Evolutionary conservation across 2,113 vertebrate species (phyloP).

Genomic region (Otocyon megalotis): DNA sequence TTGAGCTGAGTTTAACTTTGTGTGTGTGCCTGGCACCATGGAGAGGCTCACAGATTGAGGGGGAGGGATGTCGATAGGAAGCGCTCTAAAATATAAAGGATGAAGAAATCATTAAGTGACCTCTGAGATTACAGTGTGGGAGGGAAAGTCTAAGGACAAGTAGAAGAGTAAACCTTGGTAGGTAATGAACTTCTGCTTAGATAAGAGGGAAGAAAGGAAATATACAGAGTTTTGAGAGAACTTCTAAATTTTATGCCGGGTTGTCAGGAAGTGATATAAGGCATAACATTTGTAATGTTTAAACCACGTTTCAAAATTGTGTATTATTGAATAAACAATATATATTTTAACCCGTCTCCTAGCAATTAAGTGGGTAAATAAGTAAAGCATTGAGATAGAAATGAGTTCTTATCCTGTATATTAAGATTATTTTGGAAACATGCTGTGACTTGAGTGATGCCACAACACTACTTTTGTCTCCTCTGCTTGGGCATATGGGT

Average conservation of each 20-base stretch:
- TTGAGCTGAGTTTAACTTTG: not conserved
- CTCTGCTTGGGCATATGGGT: constrained; percentile 19
- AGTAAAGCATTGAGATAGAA: constrained; percentile 36
- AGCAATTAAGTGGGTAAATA: constrained; percentile 10
- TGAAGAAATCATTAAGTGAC: not conserved
- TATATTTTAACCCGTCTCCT: constrained; percentile 14
- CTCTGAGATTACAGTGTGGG: not conserved
- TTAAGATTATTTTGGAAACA: constrained; percentile 3
- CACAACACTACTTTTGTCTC: not conserved
- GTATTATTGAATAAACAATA: not conserved
- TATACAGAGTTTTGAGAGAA: not conserved
- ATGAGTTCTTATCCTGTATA: not conserved
- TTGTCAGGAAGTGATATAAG: constrained; percentile 35
- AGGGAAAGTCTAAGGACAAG: not conserved
- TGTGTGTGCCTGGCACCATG: not conserved
- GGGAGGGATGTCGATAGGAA: not conserved
- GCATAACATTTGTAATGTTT: not conserved
- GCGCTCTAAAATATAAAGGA: not conserved
- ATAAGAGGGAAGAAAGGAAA: not conserved
- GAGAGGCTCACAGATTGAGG: not conserved
- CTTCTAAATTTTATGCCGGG: constrained; percentile 35
- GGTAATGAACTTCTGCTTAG: not conserved
- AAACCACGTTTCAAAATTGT: constrained; percentile 13
- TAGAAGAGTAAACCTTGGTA: not conserved
- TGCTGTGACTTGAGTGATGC: not conserved